Evolutionary conservation across 2,113 vertebrate genomes (phyloP).

Genomic region (Picathartes gymnocephalus): DNA sequence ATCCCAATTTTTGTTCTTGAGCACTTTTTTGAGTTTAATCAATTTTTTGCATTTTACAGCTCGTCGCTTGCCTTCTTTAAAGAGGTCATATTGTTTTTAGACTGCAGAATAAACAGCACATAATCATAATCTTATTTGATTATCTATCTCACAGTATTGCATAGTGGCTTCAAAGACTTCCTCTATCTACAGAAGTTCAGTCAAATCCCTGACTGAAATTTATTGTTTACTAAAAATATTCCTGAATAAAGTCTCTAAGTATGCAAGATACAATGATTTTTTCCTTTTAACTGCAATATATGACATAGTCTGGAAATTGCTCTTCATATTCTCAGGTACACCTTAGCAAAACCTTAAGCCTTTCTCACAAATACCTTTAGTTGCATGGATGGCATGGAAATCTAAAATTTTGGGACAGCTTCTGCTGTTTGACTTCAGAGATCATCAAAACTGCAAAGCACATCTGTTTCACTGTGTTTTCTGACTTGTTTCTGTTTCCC

Average conservation of each 20-base stretch:
- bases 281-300: neutral
- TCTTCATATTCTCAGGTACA: neutral
- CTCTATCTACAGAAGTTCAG: neutral
- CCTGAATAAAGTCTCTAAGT: neutral
- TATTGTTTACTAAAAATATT: neutral
- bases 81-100: neutral
- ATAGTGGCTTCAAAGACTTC: neutral
- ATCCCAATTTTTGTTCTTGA: neutral
- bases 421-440: neutral
- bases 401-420: neutral
- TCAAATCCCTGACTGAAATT: neutral
- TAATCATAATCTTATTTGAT: neutral
- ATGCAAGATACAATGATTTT: neutral
- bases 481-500: neutral
- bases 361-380: neutral
- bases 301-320: neutral
- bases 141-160: neutral
- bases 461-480: neutral
- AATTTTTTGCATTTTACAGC: neutral
- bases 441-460: neutral
- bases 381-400: neutral
- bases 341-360: neutral
- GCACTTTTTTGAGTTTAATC: neutral
- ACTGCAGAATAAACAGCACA: neutral
- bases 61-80: neutral